phyloP scores from a whole-genome alignment of 2,113 vertebrate genomes.

The Ptychochromis oligacanthus region DNA sequence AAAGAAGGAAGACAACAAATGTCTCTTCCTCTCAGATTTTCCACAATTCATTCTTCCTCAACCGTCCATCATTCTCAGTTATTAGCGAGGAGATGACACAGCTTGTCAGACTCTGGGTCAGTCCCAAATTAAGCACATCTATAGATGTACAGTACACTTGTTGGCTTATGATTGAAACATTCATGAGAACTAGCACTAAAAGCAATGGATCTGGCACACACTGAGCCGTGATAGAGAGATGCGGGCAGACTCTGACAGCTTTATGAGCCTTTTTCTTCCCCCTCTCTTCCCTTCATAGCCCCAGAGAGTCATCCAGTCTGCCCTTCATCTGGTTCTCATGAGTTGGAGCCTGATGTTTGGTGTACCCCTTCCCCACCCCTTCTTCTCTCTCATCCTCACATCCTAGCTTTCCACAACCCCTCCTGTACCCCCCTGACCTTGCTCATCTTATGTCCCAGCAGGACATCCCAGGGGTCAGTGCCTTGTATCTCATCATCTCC shows the following conservation, averaged over 20 bases:
- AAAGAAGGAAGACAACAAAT: neutral
- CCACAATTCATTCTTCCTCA: neutral
- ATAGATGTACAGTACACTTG: slow-evolving; percentile 47
- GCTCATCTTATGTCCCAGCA: slow-evolving; percentile 61
- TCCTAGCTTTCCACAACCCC: slow-evolving; percentile 5
- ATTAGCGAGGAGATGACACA: slow-evolving; percentile 38
- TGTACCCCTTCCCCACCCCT: slow-evolving; percentile 41
- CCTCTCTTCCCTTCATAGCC: slow-evolving; percentile 61
- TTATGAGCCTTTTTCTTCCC: slow-evolving; percentile 71
- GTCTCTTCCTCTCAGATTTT: neutral
- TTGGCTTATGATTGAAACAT: slow-evolving; percentile 61
- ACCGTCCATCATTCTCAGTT: slow-evolving; percentile 17
- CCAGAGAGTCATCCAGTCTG: slow-evolving; percentile 68
- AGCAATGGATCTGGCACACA: slow-evolving; percentile 58
- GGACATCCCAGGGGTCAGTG: slow-evolving; percentile 58
- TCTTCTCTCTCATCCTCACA: slow-evolving; percentile 33
- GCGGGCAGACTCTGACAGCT: slow-evolving; percentile 69
- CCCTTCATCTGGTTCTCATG: slow-evolving; percentile 80
- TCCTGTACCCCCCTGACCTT: slow-evolving; percentile 36
- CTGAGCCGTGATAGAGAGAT: slow-evolving; percentile 69
- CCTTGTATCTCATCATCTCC: slow-evolving; percentile 66
- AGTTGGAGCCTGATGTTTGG: slow-evolving; percentile 54
- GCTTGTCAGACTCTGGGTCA: slow-evolving; percentile 25
- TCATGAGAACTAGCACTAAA: slow-evolving; percentile 29
- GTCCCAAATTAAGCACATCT: slow-evolving; percentile 45